Evolutionary conservation across 1,140 invertebrate genomes (phyloP).

Genomic region (Danaus plexippus): DNA sequence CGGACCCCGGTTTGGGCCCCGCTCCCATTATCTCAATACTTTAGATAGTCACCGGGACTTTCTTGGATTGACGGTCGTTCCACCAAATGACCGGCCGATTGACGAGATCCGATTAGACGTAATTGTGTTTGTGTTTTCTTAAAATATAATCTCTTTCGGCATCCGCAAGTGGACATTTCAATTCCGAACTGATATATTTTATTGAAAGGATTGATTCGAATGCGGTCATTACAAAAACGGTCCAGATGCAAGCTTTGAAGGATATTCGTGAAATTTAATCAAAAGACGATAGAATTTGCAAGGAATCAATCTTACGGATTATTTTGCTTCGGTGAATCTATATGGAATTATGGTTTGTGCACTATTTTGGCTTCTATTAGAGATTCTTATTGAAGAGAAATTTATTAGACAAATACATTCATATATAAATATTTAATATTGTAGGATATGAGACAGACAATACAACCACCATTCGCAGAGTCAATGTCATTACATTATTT

Average conservation of each 20-base stretch:
- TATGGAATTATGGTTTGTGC: constrained; percentile 23
- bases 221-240: too few relatives aligned
- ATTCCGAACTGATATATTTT: constrained; percentile 29
- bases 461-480: too few relatives aligned
- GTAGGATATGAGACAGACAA: too few relatives aligned
- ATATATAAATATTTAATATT: too few relatives aligned
- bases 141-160: constrained; percentile 60
- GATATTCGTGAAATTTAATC: constrained; percentile 59
- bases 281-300: constrained; percentile 32
- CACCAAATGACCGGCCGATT: constrained; percentile 63
- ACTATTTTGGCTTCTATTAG: constrained; percentile 10
- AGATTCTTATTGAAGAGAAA: too few relatives aligned
- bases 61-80: constrained; percentile 48
- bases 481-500: too few relatives aligned
- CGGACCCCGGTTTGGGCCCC: constrained; percentile 32
- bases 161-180: constrained; percentile 28
- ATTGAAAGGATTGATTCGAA: constrained; percentile 48
- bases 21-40: constrained; percentile 68
- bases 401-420: too few relatives aligned
- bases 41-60: constrained; percentile 66
- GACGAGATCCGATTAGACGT: constrained; percentile 67
- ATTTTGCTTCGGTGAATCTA: constrained; percentile 48
- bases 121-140: constrained; percentile 63
- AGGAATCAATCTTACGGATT: constrained; percentile 48
- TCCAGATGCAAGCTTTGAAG: constrained; percentile 40